Evolutionary conservation across 64 coral and sea anemone genomes (phyloP).

Genomic region (Porites australiensis): DNA sequence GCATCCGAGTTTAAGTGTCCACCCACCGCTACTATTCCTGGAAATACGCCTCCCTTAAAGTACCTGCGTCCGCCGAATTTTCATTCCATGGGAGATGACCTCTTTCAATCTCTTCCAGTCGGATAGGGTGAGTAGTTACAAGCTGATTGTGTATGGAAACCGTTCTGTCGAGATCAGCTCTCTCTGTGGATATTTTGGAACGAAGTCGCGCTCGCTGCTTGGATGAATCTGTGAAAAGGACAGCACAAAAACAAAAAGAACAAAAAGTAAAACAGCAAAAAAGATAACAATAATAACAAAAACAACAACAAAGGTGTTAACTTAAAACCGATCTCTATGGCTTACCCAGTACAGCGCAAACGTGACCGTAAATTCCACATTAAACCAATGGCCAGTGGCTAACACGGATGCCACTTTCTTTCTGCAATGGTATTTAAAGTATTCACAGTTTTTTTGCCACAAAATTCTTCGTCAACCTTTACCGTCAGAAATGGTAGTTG

Average conservation of each 20-base stretch:
- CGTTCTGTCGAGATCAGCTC: neutral
- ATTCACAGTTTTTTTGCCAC: too few species aligned
- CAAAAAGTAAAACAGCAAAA: neutral
- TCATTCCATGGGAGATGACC: neutral
- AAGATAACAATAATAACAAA: too few species aligned
- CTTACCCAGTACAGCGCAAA: too few species aligned
- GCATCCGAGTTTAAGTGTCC: neutral
- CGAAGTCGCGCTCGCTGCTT: neutral
- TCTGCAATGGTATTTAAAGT: too few species aligned
- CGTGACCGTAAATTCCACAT: too few species aligned
- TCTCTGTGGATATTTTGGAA: neutral
- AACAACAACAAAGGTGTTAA: too few species aligned
- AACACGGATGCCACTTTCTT: too few species aligned
- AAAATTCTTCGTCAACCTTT: too few species aligned
- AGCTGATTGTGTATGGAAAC: neutral
- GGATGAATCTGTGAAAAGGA: neutral
- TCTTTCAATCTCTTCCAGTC: neutral
- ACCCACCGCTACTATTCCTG: neutral
- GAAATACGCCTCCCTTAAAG: neutral
- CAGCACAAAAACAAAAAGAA: too few species aligned
- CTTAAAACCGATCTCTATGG: too few species aligned
- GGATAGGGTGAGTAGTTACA: neutral
- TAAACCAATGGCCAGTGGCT: too few species aligned
- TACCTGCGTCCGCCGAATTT: neutral
- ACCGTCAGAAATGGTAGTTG: too few species aligned